These are phyloP conservation scores for Oreocharis arfaki DNA, from an alignment of 2,113 vertebrate species.

Conservation along the genomic window DNA sequence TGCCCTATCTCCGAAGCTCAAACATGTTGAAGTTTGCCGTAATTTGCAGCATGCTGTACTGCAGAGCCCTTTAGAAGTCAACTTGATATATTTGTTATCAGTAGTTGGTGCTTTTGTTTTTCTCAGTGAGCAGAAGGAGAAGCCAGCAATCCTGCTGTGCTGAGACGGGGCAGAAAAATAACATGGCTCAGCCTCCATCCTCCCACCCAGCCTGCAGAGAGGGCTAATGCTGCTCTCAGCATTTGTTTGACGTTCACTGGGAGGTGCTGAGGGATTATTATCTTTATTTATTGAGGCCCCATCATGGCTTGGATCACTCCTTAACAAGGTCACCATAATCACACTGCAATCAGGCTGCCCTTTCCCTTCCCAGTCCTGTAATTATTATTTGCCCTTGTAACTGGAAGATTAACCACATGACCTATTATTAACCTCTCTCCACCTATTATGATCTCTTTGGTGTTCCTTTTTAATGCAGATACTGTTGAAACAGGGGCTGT, in stretches of 20 bases:
- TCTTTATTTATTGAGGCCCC: constrained; percentile 43
- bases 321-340: constrained; percentile 62
- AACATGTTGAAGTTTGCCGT: background rate
- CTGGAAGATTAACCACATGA: constrained; percentile 56
- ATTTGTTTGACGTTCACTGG: background rate
- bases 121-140: background rate
- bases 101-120: background rate
- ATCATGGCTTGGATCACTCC: constrained; percentile 13
- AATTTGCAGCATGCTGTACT: background rate
- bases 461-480: constrained; percentile 40
- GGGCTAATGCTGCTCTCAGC: background rate
- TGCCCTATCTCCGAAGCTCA: background rate
- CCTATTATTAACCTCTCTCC: constrained; percentile 57
- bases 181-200: fast-evolving
- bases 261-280: constrained; percentile 19
- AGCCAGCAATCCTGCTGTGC: background rate
- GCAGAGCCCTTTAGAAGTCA: background rate
- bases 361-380: constrained; percentile 36
- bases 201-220: background rate
- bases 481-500: constrained; percentile 10
- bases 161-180: background rate
- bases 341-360: constrained; percentile 51
- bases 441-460: constrained; percentile 35
- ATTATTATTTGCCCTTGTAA: constrained; percentile 61
- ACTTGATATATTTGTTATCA: constrained; percentile 4